Evolutionary conservation across 2,113 vertebrate species (phyloP).

Genomic region (Nycticryphes semicollaris): DNA sequence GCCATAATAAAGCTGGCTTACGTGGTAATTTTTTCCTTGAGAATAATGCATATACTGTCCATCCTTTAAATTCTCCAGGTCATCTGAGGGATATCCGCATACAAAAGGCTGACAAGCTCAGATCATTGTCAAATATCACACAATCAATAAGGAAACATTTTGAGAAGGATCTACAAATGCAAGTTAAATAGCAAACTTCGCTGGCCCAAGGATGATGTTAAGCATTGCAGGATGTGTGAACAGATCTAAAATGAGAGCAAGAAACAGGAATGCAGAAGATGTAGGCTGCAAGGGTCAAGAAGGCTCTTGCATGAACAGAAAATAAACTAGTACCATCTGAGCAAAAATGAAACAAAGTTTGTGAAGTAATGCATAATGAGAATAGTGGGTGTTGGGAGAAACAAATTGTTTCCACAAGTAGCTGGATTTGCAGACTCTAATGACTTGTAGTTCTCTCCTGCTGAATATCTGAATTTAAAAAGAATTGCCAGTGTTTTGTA

Average conservation of each 20-base stretch:
- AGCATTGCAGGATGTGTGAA: not conserved
- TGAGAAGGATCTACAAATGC: not conserved
- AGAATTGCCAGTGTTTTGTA: not conserved
- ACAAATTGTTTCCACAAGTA: not conserved
- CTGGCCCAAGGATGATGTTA: not conserved
- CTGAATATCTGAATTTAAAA: not conserved
- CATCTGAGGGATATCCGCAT: not conserved
- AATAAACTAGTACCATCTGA: not conserved
- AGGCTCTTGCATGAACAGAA: not conserved
- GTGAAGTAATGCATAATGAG: not conserved
- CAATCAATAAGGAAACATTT: not conserved
- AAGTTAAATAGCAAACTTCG: not conserved
- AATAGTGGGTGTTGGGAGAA: not conserved
- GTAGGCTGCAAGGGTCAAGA: not conserved
- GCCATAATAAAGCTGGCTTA: not conserved
- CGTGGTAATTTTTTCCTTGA: not conserved
- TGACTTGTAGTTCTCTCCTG: not conserved
- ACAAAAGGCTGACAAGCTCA: not conserved
- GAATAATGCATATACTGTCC: not conserved
- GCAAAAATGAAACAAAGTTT: not conserved
- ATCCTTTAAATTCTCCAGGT: not conserved
- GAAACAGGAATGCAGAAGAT: not conserved
- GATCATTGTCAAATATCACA: not conserved
- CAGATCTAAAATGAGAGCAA: conserved; percentile 13
- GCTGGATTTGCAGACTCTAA: not conserved